Conservation (phyloP, 2,113 vertebrate genomes). For the Saimiri boliviensis region DNA sequence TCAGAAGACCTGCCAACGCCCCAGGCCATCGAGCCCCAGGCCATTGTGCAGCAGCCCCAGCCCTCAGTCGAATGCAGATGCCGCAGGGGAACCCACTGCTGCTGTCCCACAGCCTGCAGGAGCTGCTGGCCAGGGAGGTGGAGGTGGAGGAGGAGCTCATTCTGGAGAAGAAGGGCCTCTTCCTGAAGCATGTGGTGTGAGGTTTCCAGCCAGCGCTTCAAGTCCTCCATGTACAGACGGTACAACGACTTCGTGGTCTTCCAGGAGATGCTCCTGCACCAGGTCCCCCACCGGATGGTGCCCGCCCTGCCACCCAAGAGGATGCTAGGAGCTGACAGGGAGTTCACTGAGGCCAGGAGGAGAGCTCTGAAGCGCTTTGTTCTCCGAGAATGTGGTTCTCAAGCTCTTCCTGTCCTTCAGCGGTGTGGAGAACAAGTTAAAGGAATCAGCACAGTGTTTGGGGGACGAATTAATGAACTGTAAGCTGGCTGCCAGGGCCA, state of each 20-base stretch:
- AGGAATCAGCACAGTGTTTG: too few relatives aligned
- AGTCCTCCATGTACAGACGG: conserved; percentile 92
- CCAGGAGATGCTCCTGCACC: conserved; percentile 95
- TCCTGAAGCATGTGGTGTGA: conserved; percentile 98
- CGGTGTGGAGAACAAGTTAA: too few relatives aligned
- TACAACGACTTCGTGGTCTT: conserved; percentile 98
- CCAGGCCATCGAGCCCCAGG: conserved; percentile 74
- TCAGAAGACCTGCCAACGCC: conserved; percentile 85
- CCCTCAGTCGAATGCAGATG: conserved; percentile 88
- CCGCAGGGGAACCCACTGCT: conserved; percentile 89
- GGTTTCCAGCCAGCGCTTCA: conserved; percentile 94
- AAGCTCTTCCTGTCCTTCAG: too few relatives aligned
- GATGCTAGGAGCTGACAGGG: conserved; percentile 88
- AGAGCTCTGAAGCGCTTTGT: too few relatives aligned
- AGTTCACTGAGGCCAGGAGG: too few relatives aligned
- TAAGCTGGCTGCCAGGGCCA: too few relatives aligned
- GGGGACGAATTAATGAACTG: too few relatives aligned
- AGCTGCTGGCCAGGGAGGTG: conserved; percentile 92
- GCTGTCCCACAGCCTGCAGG: conserved; percentile 88
- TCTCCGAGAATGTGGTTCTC: too few relatives aligned
- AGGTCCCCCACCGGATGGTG: conserved; percentile 95
- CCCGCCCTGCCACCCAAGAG: conserved; percentile 96
- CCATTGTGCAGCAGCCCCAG: conserved; percentile 84
- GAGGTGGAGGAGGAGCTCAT: conserved; percentile 96
- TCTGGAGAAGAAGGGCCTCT: conserved; percentile 98